These are phyloP conservation scores for Drosophila equinoxialis DNA, from an alignment of 1,140 invertebrate species.

Conservation along the genomic window DNA sequence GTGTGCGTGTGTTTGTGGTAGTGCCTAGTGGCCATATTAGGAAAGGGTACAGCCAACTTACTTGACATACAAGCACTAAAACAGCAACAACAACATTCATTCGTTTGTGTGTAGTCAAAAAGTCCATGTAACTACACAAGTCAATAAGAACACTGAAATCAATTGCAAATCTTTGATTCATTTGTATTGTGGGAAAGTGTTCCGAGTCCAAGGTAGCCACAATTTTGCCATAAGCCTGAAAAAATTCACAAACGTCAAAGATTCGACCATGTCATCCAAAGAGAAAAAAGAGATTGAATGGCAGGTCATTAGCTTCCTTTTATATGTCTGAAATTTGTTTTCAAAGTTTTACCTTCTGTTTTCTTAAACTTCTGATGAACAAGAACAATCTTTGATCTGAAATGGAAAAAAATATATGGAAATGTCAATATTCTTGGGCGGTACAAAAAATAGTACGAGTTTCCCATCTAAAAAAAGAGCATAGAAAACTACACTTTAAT, in stretches of 20 bases:
- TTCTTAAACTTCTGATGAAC: no score
- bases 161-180: slow-evolving; percentile 56
- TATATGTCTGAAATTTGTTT: no score
- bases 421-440: no score
- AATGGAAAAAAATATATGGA: no score
- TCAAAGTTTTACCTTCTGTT: no score
- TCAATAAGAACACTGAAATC: slow-evolving; percentile 70
- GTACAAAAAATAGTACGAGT: no score
- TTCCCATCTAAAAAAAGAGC: no score
- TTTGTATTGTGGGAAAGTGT: slow-evolving; percentile 67
- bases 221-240: slow-evolving; percentile 21
- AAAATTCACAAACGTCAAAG: neutral
- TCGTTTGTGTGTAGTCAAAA: slow-evolving; percentile 21
- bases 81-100: slow-evolving; percentile 38
- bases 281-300: no score
- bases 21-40: slow-evolving; percentile 65
- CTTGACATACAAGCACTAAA: slow-evolving; percentile 33
- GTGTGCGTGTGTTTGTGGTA: slow-evolving; percentile 46
- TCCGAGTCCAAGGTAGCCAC: slow-evolving; percentile 31
- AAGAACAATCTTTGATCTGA: no score
- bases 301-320: no score
- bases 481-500: no score
- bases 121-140: slow-evolving; percentile 47
- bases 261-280: neutral
- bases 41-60: slow-evolving; percentile 71